phyloP scores from a whole-genome alignment of 2,113 vertebrate species.

The Rhinichthys klamathensis region DNA sequence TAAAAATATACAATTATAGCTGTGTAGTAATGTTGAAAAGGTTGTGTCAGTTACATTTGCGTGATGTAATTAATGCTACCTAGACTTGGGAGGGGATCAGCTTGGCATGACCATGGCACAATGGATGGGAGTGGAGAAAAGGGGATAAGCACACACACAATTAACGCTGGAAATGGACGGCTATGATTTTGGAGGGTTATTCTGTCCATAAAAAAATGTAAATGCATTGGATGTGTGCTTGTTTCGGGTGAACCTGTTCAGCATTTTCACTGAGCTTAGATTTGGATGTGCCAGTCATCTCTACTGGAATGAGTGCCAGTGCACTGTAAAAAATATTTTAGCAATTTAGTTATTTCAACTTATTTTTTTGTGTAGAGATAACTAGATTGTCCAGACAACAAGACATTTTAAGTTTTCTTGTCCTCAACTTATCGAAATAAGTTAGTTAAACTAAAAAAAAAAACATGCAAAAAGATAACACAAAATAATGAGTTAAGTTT shows the following conservation, averaged over 20 bases:
- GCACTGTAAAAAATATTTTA: no score
- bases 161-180: conserved; percentile 44
- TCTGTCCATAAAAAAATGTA: conserved; percentile 41
- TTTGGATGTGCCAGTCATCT: conserved; percentile 14
- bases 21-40: conserved; percentile 68
- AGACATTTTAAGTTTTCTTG: no score
- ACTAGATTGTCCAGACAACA: no score
- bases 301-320: background rate
- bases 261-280: conserved; percentile 14
- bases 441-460: no score
- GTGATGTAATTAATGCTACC: conserved; percentile 68
- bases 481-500: no score
- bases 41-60: conserved; percentile 59
- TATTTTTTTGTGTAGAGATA: no score
- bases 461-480: no score
- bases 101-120: conserved; percentile 55
- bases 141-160: conserved; percentile 18
- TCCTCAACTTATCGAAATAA: no score
- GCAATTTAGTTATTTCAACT: no score
- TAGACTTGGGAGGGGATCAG: conserved; percentile 60
- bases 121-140: conserved; percentile 46
- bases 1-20: conserved; percentile 70
- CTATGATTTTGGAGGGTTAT: conserved; percentile 49
- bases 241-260: background rate
- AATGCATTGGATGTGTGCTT: conserved; percentile 26